These are phyloP conservation scores for Tubiluchus corallicola DNA, from an alignment of 2,888 invertebrate genomes.

Conservation along the genomic window DNA sequence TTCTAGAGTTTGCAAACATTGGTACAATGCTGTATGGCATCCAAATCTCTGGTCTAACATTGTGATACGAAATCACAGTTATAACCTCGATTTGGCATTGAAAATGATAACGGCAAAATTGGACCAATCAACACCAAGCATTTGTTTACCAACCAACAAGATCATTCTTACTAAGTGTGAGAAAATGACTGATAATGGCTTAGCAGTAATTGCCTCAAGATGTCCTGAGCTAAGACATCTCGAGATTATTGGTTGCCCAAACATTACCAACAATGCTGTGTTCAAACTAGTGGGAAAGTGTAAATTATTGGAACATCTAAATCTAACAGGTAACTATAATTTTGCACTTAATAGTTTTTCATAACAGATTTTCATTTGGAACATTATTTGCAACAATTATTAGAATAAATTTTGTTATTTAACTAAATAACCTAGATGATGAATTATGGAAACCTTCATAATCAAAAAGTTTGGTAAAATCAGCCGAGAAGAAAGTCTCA, in stretches of 20 bases:
- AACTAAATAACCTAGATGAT: no score
- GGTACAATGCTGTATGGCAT: slow-evolving; percentile 57
- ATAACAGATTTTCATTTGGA: no score
- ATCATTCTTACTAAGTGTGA: slow-evolving; percentile 47
- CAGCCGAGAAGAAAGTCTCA: no score
- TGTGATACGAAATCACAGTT: slow-evolving; percentile 39
- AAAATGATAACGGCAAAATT: slow-evolving; percentile 37
- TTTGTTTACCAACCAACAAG: slow-evolving; percentile 45
- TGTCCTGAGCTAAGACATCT: slow-evolving; percentile 64
- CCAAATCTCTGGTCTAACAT: slow-evolving; percentile 53
- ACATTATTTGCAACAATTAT: no score
- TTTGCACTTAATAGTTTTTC: no score
- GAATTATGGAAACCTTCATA: no score
- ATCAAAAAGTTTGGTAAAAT: no score
- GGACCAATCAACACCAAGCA: slow-evolving; percentile 26
- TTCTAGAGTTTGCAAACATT: slow-evolving; percentile 52
- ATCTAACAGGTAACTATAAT: slow-evolving; percentile 48
- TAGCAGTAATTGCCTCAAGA: slow-evolving; percentile 50
- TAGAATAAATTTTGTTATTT: no score
- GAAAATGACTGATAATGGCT: slow-evolving; percentile 53
- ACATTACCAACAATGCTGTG: slow-evolving; percentile 53
- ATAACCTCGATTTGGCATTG: slow-evolving; percentile 44
- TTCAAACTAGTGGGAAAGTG: slow-evolving; percentile 60
- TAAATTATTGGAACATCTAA: slow-evolving; percentile 59
- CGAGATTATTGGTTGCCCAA: slow-evolving; percentile 52